These are phyloP conservation scores for Yponomeuta evonymella DNA, from an alignment of 2,888 invertebrate genomes.

Conservation along the genomic window DNA sequence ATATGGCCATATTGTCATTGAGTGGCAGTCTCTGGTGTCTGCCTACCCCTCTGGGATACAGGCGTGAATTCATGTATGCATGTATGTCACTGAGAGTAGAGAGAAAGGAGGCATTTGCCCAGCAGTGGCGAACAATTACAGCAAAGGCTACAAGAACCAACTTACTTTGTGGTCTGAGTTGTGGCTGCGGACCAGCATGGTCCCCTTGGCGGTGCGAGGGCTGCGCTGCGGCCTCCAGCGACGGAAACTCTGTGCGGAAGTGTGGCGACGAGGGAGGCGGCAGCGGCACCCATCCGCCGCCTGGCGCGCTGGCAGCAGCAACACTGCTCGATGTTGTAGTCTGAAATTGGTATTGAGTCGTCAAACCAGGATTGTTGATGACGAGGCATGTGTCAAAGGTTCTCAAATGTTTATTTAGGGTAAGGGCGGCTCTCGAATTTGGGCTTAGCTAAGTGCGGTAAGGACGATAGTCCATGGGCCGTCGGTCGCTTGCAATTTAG, in stretches of 20 bases:
- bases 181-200: constrained; percentile 55
- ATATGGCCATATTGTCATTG: no score
- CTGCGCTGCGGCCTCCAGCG: constrained; percentile 81
- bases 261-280: constrained; percentile 87
- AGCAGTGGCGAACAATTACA: no score
- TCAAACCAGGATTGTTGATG: not conserved
- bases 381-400: no score
- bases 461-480: no score
- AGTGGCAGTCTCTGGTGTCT: no score
- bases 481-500: no score
- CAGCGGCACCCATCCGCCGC: constrained; percentile 67
- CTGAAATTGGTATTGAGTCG: constrained; percentile 16
- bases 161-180: constrained; percentile 71
- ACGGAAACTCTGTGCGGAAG: constrained; percentile 98
- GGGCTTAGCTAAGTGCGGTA: no score
- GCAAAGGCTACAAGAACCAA: not conserved
- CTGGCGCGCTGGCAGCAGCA: constrained; percentile 76
- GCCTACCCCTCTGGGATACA: no score
- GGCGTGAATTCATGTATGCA: no score
- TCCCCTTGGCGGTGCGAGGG: constrained; percentile 74
- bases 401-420: not conserved
- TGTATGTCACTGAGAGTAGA: no score
- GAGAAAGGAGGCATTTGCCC: no score
- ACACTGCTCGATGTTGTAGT: constrained; percentile 77
- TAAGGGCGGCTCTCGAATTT: not conserved